These are phyloP conservation scores for Salvator merianae DNA, from an alignment of 2,113 vertebrate species.

Conservation along the genomic window DNA sequence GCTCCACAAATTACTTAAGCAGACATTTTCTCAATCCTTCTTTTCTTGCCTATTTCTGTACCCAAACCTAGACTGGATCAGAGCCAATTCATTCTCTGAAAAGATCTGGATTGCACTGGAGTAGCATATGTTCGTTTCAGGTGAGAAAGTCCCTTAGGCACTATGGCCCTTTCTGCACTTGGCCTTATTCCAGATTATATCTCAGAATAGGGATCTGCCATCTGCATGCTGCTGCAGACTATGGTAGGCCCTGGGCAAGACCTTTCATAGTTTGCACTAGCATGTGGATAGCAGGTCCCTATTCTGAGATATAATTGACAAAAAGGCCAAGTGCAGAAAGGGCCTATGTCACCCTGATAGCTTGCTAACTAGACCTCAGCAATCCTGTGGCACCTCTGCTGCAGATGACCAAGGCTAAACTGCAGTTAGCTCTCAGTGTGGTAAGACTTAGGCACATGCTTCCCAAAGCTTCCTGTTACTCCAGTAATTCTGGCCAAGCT, in stretches of 20 bases:
- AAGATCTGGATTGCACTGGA: neutral
- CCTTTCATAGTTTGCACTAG: too few species aligned
- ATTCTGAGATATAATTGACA: too few species aligned
- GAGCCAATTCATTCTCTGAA: neutral
- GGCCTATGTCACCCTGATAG: too few species aligned
- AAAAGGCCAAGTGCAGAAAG: too few species aligned
- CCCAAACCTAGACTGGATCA: neutral
- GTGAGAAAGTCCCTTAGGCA: too few species aligned
- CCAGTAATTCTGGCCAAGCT: neutral
- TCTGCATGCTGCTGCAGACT: too few species aligned
- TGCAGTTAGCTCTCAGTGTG: neutral
- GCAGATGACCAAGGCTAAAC: too few species aligned
- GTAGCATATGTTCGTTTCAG: neutral
- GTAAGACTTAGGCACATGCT: neutral
- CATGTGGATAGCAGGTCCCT: too few species aligned
- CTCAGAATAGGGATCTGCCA: too few species aligned
- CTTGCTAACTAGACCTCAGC: neutral
- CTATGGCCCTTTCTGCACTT: too few species aligned
- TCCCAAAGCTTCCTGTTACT: neutral
- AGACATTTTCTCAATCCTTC: constrained; percentile 33
- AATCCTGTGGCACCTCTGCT: neutral
- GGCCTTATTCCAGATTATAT: too few species aligned
- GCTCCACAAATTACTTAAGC: constrained; percentile 21
- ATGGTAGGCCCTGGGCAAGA: too few species aligned
- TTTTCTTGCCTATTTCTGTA: neutral